phyloP scores from a whole-genome alignment of 2,888 invertebrate species.

The Hydraecia micacea region DNA sequence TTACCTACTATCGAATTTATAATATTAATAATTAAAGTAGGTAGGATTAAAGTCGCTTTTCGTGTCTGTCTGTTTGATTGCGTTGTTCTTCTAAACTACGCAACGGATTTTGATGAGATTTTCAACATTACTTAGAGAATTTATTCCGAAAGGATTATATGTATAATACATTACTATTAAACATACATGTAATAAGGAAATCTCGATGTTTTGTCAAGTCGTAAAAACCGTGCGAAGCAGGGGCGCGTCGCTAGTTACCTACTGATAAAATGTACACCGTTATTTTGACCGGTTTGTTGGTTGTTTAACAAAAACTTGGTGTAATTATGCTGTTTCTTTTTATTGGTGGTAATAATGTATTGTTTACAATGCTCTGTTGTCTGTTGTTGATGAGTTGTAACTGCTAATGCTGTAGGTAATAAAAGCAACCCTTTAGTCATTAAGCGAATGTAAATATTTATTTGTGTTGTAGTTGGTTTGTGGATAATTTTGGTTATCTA shows the following conservation, averaged over 20 bases:
- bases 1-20: too few species aligned
- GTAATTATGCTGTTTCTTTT: conserved; percentile 63
- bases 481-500: neutral
- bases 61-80: neutral
- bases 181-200: neutral
- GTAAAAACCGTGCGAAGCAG: too few species aligned
- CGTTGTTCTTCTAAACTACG: neutral
- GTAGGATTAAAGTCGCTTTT: neutral
- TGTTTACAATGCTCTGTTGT: conserved; percentile 51
- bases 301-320: conserved; percentile 49
- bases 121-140: neutral
- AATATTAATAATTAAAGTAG: too few species aligned
- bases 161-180: neutral
- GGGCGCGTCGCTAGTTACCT: neutral
- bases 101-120: neutral
- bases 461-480: conserved; percentile 14
- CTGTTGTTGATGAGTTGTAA: conserved; percentile 41
- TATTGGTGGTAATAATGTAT: conserved; percentile 62
- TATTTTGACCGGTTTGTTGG: conserved; percentile 27
- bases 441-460: conserved; percentile 48
- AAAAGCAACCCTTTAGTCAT: conserved; percentile 56
- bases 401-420: conserved; percentile 35
- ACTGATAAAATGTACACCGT: conserved; percentile 8
- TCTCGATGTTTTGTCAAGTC: too few species aligned
- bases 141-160: neutral